These are phyloP conservation scores for Salvelinus fontinalis DNA, from an alignment of 2,113 vertebrate genomes.

Conservation along the genomic window DNA sequence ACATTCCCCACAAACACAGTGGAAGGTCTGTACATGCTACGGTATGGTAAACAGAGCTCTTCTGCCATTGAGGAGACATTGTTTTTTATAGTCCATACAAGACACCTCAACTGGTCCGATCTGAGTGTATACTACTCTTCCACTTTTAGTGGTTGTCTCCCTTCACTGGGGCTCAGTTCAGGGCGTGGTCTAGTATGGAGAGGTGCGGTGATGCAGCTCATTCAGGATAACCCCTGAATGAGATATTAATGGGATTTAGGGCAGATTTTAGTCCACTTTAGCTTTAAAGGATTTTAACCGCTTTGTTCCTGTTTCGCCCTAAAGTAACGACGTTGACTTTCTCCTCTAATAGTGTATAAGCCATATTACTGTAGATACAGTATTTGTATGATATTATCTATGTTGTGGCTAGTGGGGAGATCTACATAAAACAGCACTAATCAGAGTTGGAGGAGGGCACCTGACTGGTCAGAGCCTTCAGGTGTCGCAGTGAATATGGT, in stretches of 20 bases:
- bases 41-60: neutral
- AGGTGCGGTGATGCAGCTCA: conserved; percentile 22
- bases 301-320: neutral
- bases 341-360: neutral
- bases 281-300: neutral
- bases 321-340: neutral
- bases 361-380: neutral
- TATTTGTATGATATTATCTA: neutral
- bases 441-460: neutral
- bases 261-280: conserved; percentile 17
- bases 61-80: neutral
- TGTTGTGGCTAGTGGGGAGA: neutral
- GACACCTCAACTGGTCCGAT: neutral
- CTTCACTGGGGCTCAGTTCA: neutral
- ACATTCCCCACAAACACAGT: neutral
- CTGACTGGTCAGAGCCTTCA: conserved; percentile 31
- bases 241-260: conserved; percentile 20
- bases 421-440: conserved; percentile 1
- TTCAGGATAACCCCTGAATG: conserved; percentile 44
- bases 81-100: neutral
- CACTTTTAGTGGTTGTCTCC: neutral
- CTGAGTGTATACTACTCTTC: neutral
- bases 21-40: neutral
- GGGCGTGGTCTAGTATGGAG: neutral
- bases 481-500: conserved; percentile 35